Percentiles rank a stretch among this genome's conserved stretches.
Evolutionary conservation across 2,113 vertebrate genomes (phyloP).

Genomic region (Phyllostomus discolor): DNA sequence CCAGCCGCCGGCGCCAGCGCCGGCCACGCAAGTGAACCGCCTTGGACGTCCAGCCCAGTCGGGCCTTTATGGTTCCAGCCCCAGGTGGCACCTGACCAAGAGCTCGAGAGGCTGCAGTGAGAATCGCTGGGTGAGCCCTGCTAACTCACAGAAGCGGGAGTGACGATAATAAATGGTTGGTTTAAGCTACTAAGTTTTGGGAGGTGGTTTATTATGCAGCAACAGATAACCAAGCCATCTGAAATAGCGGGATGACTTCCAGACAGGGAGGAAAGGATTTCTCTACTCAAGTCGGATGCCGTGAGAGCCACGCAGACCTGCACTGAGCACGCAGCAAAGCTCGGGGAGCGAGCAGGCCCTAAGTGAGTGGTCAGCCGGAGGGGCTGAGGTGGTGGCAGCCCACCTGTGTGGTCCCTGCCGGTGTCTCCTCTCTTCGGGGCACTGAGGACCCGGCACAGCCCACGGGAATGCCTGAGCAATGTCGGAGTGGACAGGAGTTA

Average conservation of each 20-base stretch:
- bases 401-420: neutral
- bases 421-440: neutral
- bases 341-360: neutral
- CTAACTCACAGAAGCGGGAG: neutral
- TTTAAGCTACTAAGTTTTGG: neutral
- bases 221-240: neutral
- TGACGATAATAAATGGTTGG: neutral
- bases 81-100: neutral
- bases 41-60: neutral
- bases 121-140: neutral
- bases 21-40: neutral
- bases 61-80: neutral
- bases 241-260: conserved; percentile 37
- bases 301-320: neutral
- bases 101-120: neutral
- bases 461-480: neutral
- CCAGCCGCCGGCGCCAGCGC: neutral
- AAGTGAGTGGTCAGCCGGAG: neutral
- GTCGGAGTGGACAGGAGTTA: neutral
- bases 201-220: neutral
- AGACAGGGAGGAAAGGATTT: conserved; percentile 22
- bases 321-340: neutral
- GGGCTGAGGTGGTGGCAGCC: neutral
- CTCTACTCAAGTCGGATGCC: neutral
- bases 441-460: neutral